A percentile compares a stretch with the other conserved stretches of the same genome.
These are phyloP conservation scores for Dasypolia templi DNA, from an alignment of 2,888 invertebrate species.

Conservation along the genomic window DNA sequence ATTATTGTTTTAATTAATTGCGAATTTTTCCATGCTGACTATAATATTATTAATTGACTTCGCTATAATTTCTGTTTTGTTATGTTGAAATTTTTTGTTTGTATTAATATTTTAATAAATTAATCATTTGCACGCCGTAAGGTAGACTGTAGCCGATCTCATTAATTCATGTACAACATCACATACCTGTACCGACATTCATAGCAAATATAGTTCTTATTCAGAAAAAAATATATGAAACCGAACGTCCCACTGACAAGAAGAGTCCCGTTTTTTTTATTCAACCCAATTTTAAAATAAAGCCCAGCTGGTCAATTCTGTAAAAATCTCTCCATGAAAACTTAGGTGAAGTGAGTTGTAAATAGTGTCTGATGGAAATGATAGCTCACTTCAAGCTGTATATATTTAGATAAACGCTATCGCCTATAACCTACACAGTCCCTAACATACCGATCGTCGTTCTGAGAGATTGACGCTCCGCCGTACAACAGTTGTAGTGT, in stretches of 20 bases:
- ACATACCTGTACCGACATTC: too few relatives aligned
- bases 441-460: slow-evolving; percentile 79
- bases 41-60: too few relatives aligned
- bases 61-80: too few relatives aligned
- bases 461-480: slow-evolving; percentile 81
- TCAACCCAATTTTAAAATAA: not conserved
- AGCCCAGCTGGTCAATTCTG: not conserved
- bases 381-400: not conserved
- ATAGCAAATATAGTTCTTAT: too few relatives aligned
- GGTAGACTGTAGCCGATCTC: too few relatives aligned
- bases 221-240: too few relatives aligned
- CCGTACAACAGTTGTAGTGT: slow-evolving; percentile 79
- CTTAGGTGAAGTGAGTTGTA: not conserved
- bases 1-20: too few relatives aligned
- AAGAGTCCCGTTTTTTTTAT: not conserved
- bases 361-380: not conserved
- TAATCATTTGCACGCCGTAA: too few relatives aligned
- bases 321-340: not conserved
- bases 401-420: slow-evolving; percentile 42
- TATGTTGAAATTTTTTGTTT: too few relatives aligned
- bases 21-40: too few relatives aligned
- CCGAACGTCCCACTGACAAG: not conserved
- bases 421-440: slow-evolving; percentile 59
- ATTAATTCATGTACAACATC: too few relatives aligned
- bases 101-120: too few relatives aligned